phyloP scores from a whole-genome alignment of 2,888 invertebrate genomes.

The Liposcelis brunnea region DNA sequence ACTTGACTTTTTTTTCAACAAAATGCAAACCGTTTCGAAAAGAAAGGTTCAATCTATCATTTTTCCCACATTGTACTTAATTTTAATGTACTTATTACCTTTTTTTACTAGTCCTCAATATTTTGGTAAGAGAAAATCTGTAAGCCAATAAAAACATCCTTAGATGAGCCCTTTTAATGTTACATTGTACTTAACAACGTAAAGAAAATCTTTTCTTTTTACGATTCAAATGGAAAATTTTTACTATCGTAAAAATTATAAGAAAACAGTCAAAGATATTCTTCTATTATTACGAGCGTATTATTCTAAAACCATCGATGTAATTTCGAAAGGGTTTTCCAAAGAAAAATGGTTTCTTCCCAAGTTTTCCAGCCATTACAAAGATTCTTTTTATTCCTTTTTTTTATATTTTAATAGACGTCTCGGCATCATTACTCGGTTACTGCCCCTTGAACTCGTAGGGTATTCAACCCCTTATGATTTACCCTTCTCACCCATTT shows the following conservation, averaged over 20 bases:
- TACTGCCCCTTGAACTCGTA: conserved; percentile 1
- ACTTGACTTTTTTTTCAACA: too few relatives aligned
- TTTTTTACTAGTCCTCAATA: neutral
- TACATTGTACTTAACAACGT: neutral
- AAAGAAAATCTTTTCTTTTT: conserved; percentile 2
- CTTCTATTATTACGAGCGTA: too few relatives aligned
- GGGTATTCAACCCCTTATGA: neutral
- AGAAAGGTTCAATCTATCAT: too few relatives aligned
- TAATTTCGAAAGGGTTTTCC: too few relatives aligned
- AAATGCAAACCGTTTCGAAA: too few relatives aligned
- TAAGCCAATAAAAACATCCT: neutral
- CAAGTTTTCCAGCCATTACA: neutral
- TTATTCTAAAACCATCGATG: too few relatives aligned
- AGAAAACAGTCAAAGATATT: too few relatives aligned
- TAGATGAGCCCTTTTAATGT: conserved; percentile 1
- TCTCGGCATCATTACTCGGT: conserved; percentile 6
- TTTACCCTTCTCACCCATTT: neutral
- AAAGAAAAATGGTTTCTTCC: too few relatives aligned
- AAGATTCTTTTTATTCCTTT: neutral
- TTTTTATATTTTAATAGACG: conserved; percentile 3
- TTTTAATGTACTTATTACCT: neutral
- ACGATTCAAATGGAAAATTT: neutral
- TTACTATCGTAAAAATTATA: neutral
- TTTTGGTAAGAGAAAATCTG: neutral
- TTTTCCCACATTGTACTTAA: neutral